These are phyloP conservation scores for Ptyas mucosa DNA, from an alignment of 2,113 vertebrate genomes.

Conservation along the genomic window DNA sequence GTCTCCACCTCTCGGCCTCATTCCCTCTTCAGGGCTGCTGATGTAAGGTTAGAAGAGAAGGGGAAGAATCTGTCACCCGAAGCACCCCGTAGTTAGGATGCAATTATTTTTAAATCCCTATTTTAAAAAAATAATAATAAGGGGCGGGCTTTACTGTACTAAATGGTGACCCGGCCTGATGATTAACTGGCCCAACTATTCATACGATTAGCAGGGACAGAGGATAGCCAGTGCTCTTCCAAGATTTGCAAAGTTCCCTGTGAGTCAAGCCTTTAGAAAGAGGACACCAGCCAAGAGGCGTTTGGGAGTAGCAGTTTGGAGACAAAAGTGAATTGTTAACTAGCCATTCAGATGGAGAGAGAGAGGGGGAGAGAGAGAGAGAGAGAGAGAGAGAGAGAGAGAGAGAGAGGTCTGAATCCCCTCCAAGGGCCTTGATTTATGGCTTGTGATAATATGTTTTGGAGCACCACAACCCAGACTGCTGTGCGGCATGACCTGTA, in stretches of 20 bases:
- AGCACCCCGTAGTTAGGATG: background rate
- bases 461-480: slow-evolving; percentile 63
- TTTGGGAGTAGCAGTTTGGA: slow-evolving; percentile 39
- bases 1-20: background rate
- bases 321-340: slow-evolving; percentile 73
- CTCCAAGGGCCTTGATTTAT: slow-evolving; percentile 74
- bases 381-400: slow-evolving; percentile 44
- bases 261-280: background rate
- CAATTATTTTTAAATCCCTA: background rate
- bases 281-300: background rate
- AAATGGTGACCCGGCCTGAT: background rate
- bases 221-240: accelerated
- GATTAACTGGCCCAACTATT: background rate
- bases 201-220: background rate
- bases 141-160: background rate
- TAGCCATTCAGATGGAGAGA: slow-evolving; percentile 36
- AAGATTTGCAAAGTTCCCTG: background rate
- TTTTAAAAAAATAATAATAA: background rate
- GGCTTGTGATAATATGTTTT: slow-evolving; percentile 68
- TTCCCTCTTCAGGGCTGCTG: background rate
- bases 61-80: background rate
- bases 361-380: slow-evolving; percentile 44
- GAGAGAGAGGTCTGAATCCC: slow-evolving; percentile 49
- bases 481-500: slow-evolving; percentile 71
- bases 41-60: background rate